A percentile compares a stretch with the other conserved stretches of the same genome.
Conservation (phyloP, 2,113 vertebrate genomes). For the Bujurquina vittata region DNA sequence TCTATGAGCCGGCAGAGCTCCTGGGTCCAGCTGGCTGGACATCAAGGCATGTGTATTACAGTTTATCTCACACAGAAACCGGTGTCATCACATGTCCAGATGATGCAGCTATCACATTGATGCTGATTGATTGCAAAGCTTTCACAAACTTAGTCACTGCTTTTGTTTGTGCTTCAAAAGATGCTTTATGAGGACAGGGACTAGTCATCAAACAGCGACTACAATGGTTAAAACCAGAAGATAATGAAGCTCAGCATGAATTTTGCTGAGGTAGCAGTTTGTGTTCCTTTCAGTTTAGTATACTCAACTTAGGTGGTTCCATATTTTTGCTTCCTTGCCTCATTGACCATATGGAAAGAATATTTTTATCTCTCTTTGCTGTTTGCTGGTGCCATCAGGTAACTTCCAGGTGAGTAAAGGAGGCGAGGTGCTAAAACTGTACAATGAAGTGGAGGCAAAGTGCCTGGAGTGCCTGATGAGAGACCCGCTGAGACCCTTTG, state of each 20-base stretch:
- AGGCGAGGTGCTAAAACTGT: conserved; percentile 84
- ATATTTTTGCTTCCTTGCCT: neutral
- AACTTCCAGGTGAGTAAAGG: conserved; percentile 82
- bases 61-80: neutral
- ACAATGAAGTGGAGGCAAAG: conserved; percentile 77
- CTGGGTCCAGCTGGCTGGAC: conserved; percentile 86
- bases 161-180: neutral
- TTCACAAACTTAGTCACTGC: neutral
- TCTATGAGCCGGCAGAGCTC: conserved; percentile 79
- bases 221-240: neutral
- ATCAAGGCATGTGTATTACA: conserved; percentile 77
- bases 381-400: conserved; percentile 62
- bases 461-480: conserved; percentile 82
- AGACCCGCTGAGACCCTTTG: conserved; percentile 79
- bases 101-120: neutral
- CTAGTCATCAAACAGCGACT: neutral
- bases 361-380: neutral
- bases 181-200: neutral
- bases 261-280: neutral
- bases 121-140: neutral
- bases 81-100: neutral
- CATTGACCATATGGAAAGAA: neutral
- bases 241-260: neutral
- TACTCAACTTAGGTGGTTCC: neutral
- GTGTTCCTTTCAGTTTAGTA: neutral